These are phyloP conservation scores for Hydrolagus affinis DNA, from an alignment of 2,113 vertebrate genomes.

Conservation along the genomic window DNA sequence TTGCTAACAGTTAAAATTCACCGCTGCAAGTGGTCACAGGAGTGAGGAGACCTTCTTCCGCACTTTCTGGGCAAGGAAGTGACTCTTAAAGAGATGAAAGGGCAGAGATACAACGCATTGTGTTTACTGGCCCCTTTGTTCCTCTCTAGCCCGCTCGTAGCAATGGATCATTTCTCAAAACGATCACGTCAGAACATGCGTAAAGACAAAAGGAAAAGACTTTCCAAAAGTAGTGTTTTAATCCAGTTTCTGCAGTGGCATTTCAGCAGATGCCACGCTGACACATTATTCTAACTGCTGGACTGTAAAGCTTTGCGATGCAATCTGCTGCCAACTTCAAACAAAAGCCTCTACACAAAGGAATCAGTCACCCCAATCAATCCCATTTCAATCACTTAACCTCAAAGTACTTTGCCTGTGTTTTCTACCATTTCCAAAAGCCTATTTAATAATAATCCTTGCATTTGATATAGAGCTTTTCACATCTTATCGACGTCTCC, in stretches of 20 bases:
- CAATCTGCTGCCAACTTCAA: neutral
- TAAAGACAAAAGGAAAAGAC: neutral
- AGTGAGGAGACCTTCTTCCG: neutral
- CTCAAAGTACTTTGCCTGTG: neutral
- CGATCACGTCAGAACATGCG: neutral
- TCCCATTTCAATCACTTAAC: neutral
- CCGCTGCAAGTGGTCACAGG: neutral
- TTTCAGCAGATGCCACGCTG: neutral
- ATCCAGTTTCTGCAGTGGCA: neutral
- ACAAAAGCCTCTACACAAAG: neutral
- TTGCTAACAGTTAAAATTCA: neutral
- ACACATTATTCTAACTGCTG: neutral
- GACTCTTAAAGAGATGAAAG: neutral
- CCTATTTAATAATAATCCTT: no score
- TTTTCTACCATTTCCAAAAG: neutral
- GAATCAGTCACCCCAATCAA: neutral
- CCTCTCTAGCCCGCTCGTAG: neutral
- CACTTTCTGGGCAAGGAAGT: neutral
- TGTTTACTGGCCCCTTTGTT: neutral
- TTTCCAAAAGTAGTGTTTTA: neutral
- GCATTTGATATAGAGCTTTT: no score
- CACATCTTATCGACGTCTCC: no score
- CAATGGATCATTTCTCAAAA: slow-evolving; percentile 2
- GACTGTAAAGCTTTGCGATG: neutral
- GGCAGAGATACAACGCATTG: neutral